These are phyloP conservation scores for Megathymus violae DNA, from an alignment of 1,140 invertebrate species.

Conservation along the genomic window DNA sequence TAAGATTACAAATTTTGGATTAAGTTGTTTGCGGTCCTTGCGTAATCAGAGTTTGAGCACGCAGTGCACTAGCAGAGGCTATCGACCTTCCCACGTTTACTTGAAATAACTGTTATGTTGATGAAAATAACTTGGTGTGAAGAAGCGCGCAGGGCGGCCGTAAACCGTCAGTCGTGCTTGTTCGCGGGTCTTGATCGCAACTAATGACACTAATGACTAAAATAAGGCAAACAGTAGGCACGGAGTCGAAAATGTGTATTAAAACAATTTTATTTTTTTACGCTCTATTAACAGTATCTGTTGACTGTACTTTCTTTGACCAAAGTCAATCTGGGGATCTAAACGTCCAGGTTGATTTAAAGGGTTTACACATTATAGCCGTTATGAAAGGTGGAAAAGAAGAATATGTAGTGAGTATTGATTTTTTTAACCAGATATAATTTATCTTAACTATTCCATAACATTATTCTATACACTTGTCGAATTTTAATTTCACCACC, in stretches of 20 bases:
- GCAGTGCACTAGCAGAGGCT: conserved; percentile 69
- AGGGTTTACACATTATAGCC: conserved; percentile 90
- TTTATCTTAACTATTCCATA: too few species aligned
- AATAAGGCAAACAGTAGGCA: conserved; percentile 9
- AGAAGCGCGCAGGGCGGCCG: conserved; percentile 56
- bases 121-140: conserved; percentile 77
- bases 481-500: too few species aligned
- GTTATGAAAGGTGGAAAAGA: conserved; percentile 79
- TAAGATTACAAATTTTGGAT: not conserved
- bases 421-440: conserved; percentile 17
- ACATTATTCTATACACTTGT: too few species aligned
- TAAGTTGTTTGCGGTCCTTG: conserved; percentile 59
- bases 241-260: conserved; percentile 21
- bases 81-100: conserved; percentile 80
- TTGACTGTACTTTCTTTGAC: conserved; percentile 82
- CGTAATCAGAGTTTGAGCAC: conserved; percentile 62
- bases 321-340: conserved; percentile 90
- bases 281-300: conserved; percentile 32
- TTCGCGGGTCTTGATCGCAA: conserved; percentile 54
- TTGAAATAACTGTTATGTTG: conserved; percentile 81
- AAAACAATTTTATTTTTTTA: conserved; percentile 21
- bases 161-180: conserved; percentile 55
- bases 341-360: conserved; percentile 91
- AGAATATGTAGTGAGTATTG: conserved; percentile 75
- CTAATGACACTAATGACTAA: conserved; percentile 34